Evolutionary conservation across 1,140 invertebrate species (phyloP), one percentile per base, ranked within the genome.

Genomic region (Drosophila chauvacae): DNA sequence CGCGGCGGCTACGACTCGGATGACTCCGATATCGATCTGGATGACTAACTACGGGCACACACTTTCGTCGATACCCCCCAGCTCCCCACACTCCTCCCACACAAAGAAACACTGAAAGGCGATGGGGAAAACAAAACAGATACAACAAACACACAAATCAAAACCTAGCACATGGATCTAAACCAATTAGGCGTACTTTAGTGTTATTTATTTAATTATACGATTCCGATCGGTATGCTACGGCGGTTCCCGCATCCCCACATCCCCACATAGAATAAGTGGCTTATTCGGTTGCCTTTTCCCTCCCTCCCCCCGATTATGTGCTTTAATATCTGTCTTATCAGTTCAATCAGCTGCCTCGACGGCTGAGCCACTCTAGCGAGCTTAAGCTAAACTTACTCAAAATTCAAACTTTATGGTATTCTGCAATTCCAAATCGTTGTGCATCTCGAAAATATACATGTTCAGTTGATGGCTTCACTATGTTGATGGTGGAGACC

Each of bases 21-120:
- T 79, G 95, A 95, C 86, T 95, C 95, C 4, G 95, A 96, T 80
- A 93, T 94, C 16, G 94, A 95, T 61, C 93, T 94, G 23, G 93
- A 93, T 73, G 94, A 94, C 81, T 94, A 92, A 91, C 80, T 70
- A 51, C 70, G 39, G 39, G 42, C 66, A 42, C 44, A 70, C 60
- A 33, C 66, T 50, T 20, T 59, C 55, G 37, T 30, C 66, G 20
- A 48, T 28, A 37, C 53, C 68, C 53, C 68, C 39, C 51, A 55
- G 51, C 18, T 41, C 37, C 68, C 65, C 64, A 65, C 58, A 66
- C 63, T 51, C 50, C 50, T 44, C 57, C 45, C 51, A 64, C 56
- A 61, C 58, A 68, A 51, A 50, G 9, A 48, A 45, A 59, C 48
- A 59, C 55, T 42, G 18, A 68, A 58, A 78, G 30, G 55, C 58